Base-by-base conservation (phyloP, 2,797 vertebrate genomes). In the Lycodopsis pacificus region DNA sequence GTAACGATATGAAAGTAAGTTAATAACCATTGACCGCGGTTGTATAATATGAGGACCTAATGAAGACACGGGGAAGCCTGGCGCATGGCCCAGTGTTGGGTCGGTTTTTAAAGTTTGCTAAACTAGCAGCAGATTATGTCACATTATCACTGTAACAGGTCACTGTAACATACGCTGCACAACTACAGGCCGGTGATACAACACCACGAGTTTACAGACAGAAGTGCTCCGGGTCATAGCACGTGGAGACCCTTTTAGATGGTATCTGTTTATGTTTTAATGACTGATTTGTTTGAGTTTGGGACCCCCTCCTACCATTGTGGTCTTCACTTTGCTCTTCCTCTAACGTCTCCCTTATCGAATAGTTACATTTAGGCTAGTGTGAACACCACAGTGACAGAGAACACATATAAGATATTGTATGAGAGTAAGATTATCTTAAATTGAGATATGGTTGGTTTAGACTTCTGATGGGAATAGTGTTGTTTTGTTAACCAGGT, bases 31-130 rank as follows among this genome's bases (percentile, higher is more conserved):
- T 15, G 30, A 5, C 2, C 0, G 20, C 46, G 32, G 49, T 46
- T n/a, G 38, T 75, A 10, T 56, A 22, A 15, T 6, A 1, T 11
- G 48, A 34, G n/a, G 54, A 61, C 27, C n/a, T 0, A 7, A 19
- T 25, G 51, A 25, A 22, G n/a, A 51, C 49, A 5, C 51, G 79
- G 63, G 59, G 20, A 20, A 32, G 22, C 22, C 62, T 64, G 58
- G 61, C 62, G 13, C 66, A 5, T 76, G 76, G 61, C 63, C 77
- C 27, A 25, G 5, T 20, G 59, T 6, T 42, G 59, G 58, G 36
- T 69, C 17, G 68, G 20, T 49, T 36, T 36, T 8, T 49, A 25
- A 82, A 84, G 69, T 86, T 76, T 72, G 49, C 62, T 70, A 69
- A 69, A 82, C 75, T 53, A 74, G 63, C 68, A 65, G 48, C 32